Percentiles rank a stretch among this genome's conserved stretches.
Evolutionary conservation across 2,113 vertebrate genomes (phyloP).

Genomic region (Ammodytes dubius): DNA sequence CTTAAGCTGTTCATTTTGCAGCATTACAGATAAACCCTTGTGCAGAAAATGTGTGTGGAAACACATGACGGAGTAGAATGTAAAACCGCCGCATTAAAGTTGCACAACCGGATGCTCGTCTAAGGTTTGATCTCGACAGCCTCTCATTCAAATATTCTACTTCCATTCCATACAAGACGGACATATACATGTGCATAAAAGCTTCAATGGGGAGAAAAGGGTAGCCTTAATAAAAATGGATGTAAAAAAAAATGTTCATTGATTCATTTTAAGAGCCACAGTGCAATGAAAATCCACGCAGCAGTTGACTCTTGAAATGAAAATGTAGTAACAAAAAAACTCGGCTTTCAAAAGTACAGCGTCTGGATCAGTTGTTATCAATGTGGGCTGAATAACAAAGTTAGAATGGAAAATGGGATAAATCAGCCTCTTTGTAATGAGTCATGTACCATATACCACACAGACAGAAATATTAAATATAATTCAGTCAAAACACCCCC

Average conservation of each 20-base stretch:
- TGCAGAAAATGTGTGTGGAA: constrained; percentile 17
- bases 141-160: constrained; percentile 13
- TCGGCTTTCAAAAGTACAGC: constrained; percentile 4
- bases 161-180: not conserved
- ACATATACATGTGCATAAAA: constrained; percentile 9
- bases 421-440: not conserved
- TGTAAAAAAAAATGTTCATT: constrained; percentile 7
- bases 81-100: constrained; percentile 38
- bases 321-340: constrained; percentile 15
- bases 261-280: constrained; percentile 30
- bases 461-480: constrained; percentile 7
- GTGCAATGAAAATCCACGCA: constrained; percentile 25
- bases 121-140: not conserved
- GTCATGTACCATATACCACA: not conserved
- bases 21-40: constrained; percentile 38
- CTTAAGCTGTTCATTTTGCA: constrained; percentile 43
- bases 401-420: not conserved
- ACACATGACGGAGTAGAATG: constrained; percentile 50
- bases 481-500: constrained; percentile 56
- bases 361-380: not conserved
- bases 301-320: constrained; percentile 16
- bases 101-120: constrained; percentile 4
- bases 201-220: constrained; percentile 1
- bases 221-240: constrained; percentile 5
- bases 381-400: constrained; percentile 1